A percentile compares a stretch with the other conserved stretches of the same genome.
These are phyloP conservation scores for Gonatopus flavifemur DNA, from an alignment of 1,140 invertebrate species.

Conservation along the genomic window DNA sequence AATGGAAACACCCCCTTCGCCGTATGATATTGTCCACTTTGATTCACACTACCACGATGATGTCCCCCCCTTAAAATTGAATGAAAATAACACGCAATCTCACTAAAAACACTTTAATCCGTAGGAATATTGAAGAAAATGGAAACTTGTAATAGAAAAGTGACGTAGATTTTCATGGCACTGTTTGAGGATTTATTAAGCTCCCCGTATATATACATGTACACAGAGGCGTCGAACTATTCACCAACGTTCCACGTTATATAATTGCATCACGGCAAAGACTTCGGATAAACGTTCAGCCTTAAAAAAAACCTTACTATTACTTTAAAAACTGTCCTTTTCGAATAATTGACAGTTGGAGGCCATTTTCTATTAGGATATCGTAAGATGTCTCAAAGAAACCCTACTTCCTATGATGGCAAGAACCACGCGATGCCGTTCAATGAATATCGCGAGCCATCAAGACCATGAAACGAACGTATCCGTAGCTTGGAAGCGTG, in stretches of 20 bases:
- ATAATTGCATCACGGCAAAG: conserved; percentile 31
- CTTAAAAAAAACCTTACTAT: conserved; percentile 4
- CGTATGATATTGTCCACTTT: conserved; percentile 2
- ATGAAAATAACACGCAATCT: not conserved
- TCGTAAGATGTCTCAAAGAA: conserved; percentile 44
- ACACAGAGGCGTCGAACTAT: conserved; percentile 14
- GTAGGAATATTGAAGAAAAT: conserved; percentile 17
- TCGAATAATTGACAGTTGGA: conserved; percentile 44
- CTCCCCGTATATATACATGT: conserved; percentile 11
- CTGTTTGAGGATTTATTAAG: conserved; percentile 12
- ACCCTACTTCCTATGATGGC: conserved; percentile 30
- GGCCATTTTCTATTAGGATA: conserved; percentile 49
- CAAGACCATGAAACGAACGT: too few species aligned
- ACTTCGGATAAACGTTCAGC: not conserved
- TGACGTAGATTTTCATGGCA: conserved; percentile 40
- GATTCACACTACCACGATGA: not conserved
- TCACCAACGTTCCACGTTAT: conserved; percentile 25
- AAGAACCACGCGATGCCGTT: conserved; percentile 37
- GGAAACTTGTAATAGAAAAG: conserved; percentile 39
- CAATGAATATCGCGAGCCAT: too few species aligned
- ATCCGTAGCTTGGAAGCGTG: too few species aligned
- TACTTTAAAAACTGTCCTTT: conserved; percentile 35
- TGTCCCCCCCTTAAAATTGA: not conserved
- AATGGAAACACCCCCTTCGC: not conserved
- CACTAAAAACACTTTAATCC: conserved; percentile 13